Conservation (phyloP, 2,888 invertebrate species). For the Nephrotoma guestfalica region DNA sequence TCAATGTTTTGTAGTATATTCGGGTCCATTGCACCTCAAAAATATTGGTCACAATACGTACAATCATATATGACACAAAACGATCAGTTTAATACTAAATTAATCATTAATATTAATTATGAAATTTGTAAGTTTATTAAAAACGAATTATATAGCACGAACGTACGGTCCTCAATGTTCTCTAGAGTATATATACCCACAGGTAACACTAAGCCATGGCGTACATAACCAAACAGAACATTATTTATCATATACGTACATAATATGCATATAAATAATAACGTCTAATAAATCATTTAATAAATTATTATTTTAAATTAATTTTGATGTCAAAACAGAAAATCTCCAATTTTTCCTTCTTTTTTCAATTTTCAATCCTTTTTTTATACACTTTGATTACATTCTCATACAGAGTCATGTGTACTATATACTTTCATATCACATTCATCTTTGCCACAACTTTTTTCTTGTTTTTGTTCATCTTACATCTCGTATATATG, state of each 20-base stretch:
- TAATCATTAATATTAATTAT: neutral
- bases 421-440: neutral
- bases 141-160: neutral
- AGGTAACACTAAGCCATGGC: neutral
- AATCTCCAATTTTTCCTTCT: neutral
- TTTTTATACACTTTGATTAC: neutral
- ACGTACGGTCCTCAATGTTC: neutral
- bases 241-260: neutral
- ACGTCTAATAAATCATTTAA: neutral
- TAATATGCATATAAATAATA: neutral
- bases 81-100: neutral
- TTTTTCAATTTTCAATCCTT: neutral
- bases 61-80: too few species aligned
- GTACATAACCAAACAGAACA: neutral
- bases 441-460: neutral
- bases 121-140: neutral
- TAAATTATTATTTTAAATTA: neutral
- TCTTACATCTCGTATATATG: neutral
- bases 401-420: neutral
- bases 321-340: neutral
- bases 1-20: too few species aligned
- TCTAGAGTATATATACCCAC: neutral
- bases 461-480: neutral
- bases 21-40: too few species aligned
- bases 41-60: too few species aligned